Base-by-base conservation (phyloP, 2,797 vertebrate species). In the Anabas testudineus region DNA sequence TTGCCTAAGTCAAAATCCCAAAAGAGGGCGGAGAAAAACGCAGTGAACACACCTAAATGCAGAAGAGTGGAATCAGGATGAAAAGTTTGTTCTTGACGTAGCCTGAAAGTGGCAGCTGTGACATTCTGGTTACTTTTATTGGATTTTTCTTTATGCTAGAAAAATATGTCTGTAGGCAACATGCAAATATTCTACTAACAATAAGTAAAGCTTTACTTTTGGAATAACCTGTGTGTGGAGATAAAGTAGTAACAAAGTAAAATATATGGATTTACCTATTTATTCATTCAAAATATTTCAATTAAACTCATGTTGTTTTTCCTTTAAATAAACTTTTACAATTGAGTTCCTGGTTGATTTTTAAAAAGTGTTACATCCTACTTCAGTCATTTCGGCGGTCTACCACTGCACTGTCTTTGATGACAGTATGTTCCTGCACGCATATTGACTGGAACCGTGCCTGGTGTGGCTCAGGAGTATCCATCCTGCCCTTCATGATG, bases 1-100 rank as follows among this genome's bases (percentile, higher is more conserved):
- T 78, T 18, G 67, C 78, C 81, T 57, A 56, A 81, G 72, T 84
- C 61, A 61, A 71, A 83, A 88, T 85, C 71, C 67, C 72, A 69
- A 71, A 74, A 73, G n/a, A n/a, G n/a, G 36, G 14, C 0, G 45
- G 71, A 76, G 69, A 67, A 69, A 74, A 74, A 74, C 36, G 78
- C 2, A 51, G 30, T 15, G 39, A 77, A 56, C 64, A 74, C 66
- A 81, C 67, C 39, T 78, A 78, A 87, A 80, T 22, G 37, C 57
- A 80, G 67, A 80, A 74, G 67, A 80, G 46, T 62, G 64, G 61
- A 67, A 68, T 67, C 22, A 48, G 62, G 54, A 83, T 79, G 51
- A 82, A 67, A 78, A 51, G 24, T 36, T 42, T 55, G 39, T 76
- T 46, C 52, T 49, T 70, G n/a, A 68, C 6, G n/a, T 36, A 66